Base-by-base conservation (phyloP, 1,140 invertebrate genomes). In the Zaprionus camerounensis region DNA sequence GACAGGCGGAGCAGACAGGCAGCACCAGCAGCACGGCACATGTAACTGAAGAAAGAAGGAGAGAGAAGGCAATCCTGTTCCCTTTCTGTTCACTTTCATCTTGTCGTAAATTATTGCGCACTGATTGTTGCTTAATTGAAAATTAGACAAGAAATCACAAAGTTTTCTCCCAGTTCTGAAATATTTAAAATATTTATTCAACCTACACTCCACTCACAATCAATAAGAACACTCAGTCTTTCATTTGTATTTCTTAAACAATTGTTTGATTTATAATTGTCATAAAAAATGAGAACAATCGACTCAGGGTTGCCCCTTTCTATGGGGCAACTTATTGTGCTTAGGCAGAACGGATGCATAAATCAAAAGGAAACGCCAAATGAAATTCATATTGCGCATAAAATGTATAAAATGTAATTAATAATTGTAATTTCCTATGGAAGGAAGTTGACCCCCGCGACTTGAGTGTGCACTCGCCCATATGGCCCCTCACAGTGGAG, bases 101-200 rank as follows among this genome's bases (percentile, higher is more conserved):
- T 72, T 28, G 34, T 22, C 66, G 55, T 86, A 86, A 86, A 82
- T 86, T 86, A 86, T 82, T 82, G 82, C 58, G 67, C 81, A 41
- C 28, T 70, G 72, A 68, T 78, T 78, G 76, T 78, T 70, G 61
- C 71, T 80, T 86, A 86, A 86, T 86, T 86, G 82, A 86, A 86
- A 86, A 82, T 86, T 86, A 80, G 69, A 66, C 73, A 86, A 86
- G 64, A 75, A 69, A 69, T 38, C 57, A 26, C 11, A 34, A 61
- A 41, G 5, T 53, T 63, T 41, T 31, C 38, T 53, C 44, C 38
- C 6, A 6, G 26, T 41, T 24, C 15, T 17, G 49, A 81, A 44
- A 56, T 76, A 65, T 74, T 80, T 75, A 58, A 56, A n/a, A 17
- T 31, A 13, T 26, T 41, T 46, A 46, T 46, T 41, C 22, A 66